A percentile compares a stretch with the other conserved stretches of the same genome.
Conservation (phyloP, 2,888 invertebrate genomes). For the Amblyjoppa proteus region DNA sequence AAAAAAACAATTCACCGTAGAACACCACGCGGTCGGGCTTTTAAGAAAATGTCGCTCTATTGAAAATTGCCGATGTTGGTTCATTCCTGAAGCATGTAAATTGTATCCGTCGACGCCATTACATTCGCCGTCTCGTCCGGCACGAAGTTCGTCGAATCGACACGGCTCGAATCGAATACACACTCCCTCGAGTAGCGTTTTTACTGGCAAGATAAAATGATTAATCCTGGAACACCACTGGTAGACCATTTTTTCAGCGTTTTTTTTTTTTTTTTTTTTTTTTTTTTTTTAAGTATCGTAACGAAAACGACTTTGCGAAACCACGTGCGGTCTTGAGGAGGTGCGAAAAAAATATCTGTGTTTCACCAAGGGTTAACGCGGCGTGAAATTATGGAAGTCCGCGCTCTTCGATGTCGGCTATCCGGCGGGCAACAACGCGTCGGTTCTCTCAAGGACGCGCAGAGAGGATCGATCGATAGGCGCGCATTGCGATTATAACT, state of each 20-base stretch:
- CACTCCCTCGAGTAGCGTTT: neutral
- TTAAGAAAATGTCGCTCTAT: too few species aligned
- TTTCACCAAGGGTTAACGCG: neutral
- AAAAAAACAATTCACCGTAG: neutral
- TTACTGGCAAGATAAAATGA: neutral
- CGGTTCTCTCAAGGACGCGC: slow-evolving; percentile 49
- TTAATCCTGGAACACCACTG: too few species aligned
- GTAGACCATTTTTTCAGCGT: too few species aligned
- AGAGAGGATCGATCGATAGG: slow-evolving; percentile 61
- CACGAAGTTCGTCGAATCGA: neutral
- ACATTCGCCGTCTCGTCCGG: slow-evolving; percentile 7
- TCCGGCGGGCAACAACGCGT: slow-evolving; percentile 17
- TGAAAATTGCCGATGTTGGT: too few species aligned
- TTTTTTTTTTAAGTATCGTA: too few species aligned
- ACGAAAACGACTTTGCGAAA: too few species aligned
- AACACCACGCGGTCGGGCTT: too few species aligned
- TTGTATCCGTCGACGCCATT: slow-evolving; percentile 17
- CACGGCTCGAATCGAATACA: neutral
- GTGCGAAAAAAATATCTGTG: too few species aligned
- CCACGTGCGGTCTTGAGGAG: too few species aligned
- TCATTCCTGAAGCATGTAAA: too few species aligned
- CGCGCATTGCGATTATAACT: slow-evolving; percentile 61
- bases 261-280: too few species aligned
- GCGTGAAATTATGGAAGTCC: neutral
- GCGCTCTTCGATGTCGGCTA: neutral